Percentiles rank a stretch among this genome's conserved stretches.
These are phyloP conservation scores for Corythucha ciliata DNA, from an alignment of 2,888 invertebrate species.

Conservation along the genomic window DNA sequence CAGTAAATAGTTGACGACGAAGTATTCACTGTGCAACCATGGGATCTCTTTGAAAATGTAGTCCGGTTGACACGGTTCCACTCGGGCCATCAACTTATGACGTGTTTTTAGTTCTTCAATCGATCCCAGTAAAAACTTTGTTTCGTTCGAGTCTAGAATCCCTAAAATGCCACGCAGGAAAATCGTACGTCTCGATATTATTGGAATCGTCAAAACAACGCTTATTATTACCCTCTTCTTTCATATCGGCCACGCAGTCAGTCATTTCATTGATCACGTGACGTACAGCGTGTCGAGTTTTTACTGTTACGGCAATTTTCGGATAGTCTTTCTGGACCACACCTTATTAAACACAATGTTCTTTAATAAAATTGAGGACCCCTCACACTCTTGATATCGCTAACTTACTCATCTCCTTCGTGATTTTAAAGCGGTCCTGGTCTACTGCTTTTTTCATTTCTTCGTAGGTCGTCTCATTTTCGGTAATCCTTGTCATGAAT, in stretches of 20 bases:
- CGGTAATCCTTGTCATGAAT: slow-evolving; percentile 17
- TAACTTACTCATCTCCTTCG: slow-evolving; percentile 18
- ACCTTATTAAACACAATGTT: neutral
- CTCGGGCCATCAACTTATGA: slow-evolving; percentile 39
- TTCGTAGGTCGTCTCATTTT: slow-evolving; percentile 19
- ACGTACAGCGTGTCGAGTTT: slow-evolving; percentile 21
- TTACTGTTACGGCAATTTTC: slow-evolving; percentile 16
- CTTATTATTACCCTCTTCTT: slow-evolving; percentile 21
- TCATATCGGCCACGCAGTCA: slow-evolving; percentile 20
- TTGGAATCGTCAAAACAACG: no score
- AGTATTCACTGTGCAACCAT: neutral
- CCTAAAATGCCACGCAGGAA: no score
- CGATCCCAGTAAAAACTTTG: slow-evolving; percentile 41
- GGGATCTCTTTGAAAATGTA: neutral
- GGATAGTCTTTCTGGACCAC: slow-evolving; percentile 22
- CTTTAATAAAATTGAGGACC: neutral
- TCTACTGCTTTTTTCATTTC: slow-evolving; percentile 14
- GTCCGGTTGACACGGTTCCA: neutral
- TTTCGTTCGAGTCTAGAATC: neutral
- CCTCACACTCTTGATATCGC: neutral
- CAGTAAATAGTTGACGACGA: neutral
- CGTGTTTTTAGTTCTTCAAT: slow-evolving; percentile 43
- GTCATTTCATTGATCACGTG: slow-evolving; percentile 23
- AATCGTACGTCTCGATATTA: no score
- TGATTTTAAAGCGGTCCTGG: slow-evolving; percentile 15